Base-by-base conservation (phyloP, 2,797 vertebrate species). In the Nyctibius grandis region DNA sequence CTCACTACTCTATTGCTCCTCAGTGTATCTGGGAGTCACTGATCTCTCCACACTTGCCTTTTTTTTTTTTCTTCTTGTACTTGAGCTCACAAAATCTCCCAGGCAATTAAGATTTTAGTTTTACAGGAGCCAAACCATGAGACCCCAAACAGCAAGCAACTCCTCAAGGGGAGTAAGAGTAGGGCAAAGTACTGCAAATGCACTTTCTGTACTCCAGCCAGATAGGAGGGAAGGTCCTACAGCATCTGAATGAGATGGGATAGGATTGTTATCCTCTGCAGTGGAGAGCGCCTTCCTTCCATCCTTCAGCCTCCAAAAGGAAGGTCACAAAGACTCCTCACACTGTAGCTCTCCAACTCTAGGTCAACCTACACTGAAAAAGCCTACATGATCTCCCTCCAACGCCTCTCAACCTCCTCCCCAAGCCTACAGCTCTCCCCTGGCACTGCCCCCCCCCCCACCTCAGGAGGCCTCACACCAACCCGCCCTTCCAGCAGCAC, bases 281-380 rank as follows among this genome's bases (percentile, higher is more conserved):
- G n/a, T 0, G 12, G 15, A 16, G 6, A 26, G 23, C 1, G 0
- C 20, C 18, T 48, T 31, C 34, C 57, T 80, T 51, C 31, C 14
- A 19, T 6, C 18, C 69, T 36, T 54, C 26, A n/a, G 50, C 44
- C 50, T 51, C 54, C 54, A 9, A 36, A 44, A 51, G 6, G 17
- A 15, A 7, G 9, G 17, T 6, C 40, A 54, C 31, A 44, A 12
- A 51, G 28, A 16, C 17, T 12, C 53, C 29, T 9, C 3, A 0
- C 4, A 1, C 0, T 1, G 26, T 3, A 42, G 21, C 28, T 33
- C 56, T 25, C 38, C 20, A 29, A 7, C 26, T 15, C 15, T 20
- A 31, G 17, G 3, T 2, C 21, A 64, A 1, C 28, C 23, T 6
- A 11, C 1, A 0, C 63, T 15, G 14, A 44, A n/a, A 6, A 12